Base-by-base conservation (phyloP, 2,797 vertebrate genomes). In the Acanthurus tractus region DNA sequence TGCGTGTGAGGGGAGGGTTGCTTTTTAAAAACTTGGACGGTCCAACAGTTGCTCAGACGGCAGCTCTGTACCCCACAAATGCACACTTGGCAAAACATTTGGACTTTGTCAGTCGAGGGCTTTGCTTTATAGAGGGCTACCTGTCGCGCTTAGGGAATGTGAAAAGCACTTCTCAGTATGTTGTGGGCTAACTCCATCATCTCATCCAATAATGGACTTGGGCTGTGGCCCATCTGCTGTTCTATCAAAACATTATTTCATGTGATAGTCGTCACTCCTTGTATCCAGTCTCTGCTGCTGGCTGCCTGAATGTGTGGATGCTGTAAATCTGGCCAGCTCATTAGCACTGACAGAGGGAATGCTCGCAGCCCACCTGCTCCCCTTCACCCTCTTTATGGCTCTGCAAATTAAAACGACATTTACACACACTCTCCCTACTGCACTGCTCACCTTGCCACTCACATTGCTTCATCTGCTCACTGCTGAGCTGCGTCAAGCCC, bases 361-460 rank as follows among this genome's bases (percentile, higher is more conserved):
- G 83, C 88, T 87, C 83, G 81, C 78, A 86, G 93, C 91, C 90
- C 95, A 95, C 94, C 94, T 95, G 94, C 91, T 94, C 83, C 85
- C 85, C 84, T 93, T 93, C 92, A 90, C 88, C 92, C 86, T 87
- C 88, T 95, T 94, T 94, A 94, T 93, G 89, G 89, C 90, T 80
- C 90, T 86, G 90, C 94, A 94, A 95, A 95, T 95, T 94, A 94
- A 94, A 92, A 92, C 80, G 72, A 89, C 90, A 90, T 92, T 93
- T 89, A 94, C 82, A 83, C 87, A 84, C 79, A 70, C 82, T 67
- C 82, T 65, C 73, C 70, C 69, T 42, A 56, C 77, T 79, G 81
- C 79, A 72, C 78, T 40, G 76, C 86, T 88, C 84, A 90, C 81
- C 85, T 88, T 85, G 75, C 77, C 83, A 69, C 59, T 87, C 79